Conservation (phyloP, 1,140 invertebrate species). For the Dendroctonus ponderosae region DNA sequence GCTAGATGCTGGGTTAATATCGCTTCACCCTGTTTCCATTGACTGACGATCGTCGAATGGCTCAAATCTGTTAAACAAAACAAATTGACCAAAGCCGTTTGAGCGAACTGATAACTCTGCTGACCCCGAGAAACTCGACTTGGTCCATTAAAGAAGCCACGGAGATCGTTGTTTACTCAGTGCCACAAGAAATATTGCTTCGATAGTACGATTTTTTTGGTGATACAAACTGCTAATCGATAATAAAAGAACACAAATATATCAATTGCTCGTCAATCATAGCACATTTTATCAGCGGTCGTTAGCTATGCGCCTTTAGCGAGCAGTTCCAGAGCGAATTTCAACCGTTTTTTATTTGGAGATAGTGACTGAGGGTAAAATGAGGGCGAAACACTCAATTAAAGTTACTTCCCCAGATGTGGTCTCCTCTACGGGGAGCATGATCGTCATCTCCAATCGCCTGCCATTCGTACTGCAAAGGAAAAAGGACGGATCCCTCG, state of each 20-base stretch:
- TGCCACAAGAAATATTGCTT: conserved; percentile 12
- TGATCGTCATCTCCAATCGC: conserved; percentile 88
- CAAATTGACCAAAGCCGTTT: conserved; percentile 30
- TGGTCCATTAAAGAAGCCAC: conserved; percentile 34
- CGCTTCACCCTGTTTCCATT: conserved; percentile 12
- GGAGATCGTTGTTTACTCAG: conserved; percentile 25
- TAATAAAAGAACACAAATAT: neutral
- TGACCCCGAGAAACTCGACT: conserved; percentile 34
- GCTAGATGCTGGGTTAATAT: too few relatives aligned
- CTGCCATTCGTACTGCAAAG: conserved; percentile 81
- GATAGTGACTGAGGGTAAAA: conserved; percentile 3
- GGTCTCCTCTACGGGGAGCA: conserved; percentile 60
- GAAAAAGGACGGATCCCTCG: conserved; percentile 68
- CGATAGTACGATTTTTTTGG: conserved; percentile 7
- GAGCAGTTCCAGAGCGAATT: neutral
- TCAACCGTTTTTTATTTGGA: neutral
- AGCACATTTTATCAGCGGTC: too few relatives aligned
- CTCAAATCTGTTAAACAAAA: conserved; percentile 26
- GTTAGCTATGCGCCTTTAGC: too few relatives aligned
- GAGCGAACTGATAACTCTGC: conserved; percentile 24
- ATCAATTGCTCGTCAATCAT: too few relatives aligned
- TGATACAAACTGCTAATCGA: neutral
- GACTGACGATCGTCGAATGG: neutral
- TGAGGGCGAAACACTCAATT: conserved; percentile 18
- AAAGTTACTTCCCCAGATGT: conserved; percentile 43